These are phyloP conservation scores for Chaitophorus viminalis DNA, from an alignment of 2,888 invertebrate species.

Conservation along the genomic window DNA sequence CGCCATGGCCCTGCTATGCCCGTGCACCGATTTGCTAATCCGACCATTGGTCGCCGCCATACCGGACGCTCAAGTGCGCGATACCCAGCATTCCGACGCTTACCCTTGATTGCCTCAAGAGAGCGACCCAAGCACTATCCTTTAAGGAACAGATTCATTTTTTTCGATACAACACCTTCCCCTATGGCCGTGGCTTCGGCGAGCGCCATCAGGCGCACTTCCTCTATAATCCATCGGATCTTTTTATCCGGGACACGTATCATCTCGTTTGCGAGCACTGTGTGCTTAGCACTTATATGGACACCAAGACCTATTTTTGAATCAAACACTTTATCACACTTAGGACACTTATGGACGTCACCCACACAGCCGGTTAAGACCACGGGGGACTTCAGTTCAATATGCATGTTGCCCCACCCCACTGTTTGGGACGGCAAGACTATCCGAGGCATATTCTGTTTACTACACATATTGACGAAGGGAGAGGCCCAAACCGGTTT, in stretches of 20 bases:
- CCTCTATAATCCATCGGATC: background rate
- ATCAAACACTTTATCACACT: background rate
- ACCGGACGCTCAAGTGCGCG: background rate
- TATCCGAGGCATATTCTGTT: background rate
- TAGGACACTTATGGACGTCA: background rate
- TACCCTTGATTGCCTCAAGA: background rate
- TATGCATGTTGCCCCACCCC: background rate
- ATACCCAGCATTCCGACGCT: background rate
- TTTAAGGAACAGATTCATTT: background rate
- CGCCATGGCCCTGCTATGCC: no score
- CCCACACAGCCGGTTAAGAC: background rate
- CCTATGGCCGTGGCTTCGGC: background rate
- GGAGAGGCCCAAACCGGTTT: no score
- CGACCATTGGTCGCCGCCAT: background rate
- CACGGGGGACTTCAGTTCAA: background rate
- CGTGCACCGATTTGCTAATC: background rate
- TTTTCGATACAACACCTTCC: background rate
- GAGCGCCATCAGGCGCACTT: background rate
- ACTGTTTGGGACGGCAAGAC: background rate
- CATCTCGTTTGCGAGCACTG: background rate
- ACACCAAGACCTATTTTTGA: background rate
- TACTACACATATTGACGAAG: no score
- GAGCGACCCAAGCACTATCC: background rate
- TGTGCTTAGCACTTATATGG: background rate
- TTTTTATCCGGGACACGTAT: background rate